Conservation (phyloP, 2,797 vertebrate genomes). For the Rousettus madagascariensis region DNA sequence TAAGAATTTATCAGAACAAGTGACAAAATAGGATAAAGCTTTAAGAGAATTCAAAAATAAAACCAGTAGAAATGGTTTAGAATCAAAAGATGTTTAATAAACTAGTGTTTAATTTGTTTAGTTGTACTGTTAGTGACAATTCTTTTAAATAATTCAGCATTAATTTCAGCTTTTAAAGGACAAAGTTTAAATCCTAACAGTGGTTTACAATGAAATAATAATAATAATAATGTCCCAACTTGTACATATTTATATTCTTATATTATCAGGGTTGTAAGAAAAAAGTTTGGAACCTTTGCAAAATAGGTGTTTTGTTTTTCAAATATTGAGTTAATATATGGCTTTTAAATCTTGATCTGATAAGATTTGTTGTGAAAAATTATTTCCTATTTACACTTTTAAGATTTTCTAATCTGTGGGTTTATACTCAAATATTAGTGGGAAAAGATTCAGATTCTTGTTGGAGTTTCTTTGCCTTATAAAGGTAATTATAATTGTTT, state of each 20-base stretch:
- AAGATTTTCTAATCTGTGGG: background rate
- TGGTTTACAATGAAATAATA: background rate
- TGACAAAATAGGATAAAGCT: background rate
- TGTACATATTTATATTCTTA: background rate
- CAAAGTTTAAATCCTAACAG: constrained; percentile 18
- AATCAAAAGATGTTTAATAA: background rate
- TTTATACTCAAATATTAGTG: background rate
- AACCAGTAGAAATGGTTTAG: background rate
- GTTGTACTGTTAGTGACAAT: background rate
- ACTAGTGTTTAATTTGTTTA: constrained; percentile 1
- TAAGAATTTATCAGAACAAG: background rate
- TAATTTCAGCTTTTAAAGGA: constrained; percentile 18
- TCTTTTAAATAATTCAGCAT: constrained; percentile 1
- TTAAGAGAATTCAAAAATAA: constrained; percentile 7
- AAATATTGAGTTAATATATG: background rate
- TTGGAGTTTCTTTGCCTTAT: background rate
- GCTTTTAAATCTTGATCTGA: background rate
- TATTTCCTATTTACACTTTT: background rate
- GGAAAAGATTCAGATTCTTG: background rate
- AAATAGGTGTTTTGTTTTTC: background rate
- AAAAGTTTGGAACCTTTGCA: background rate
- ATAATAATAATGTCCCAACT: background rate
- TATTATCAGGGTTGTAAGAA: background rate
- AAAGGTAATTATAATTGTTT: constrained; percentile 3
- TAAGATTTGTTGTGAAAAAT: constrained; percentile 29